Evolutionary conservation across 2,888 invertebrate species (phyloP).

Genomic region (Sinopyrophorus schimmeli): DNA sequence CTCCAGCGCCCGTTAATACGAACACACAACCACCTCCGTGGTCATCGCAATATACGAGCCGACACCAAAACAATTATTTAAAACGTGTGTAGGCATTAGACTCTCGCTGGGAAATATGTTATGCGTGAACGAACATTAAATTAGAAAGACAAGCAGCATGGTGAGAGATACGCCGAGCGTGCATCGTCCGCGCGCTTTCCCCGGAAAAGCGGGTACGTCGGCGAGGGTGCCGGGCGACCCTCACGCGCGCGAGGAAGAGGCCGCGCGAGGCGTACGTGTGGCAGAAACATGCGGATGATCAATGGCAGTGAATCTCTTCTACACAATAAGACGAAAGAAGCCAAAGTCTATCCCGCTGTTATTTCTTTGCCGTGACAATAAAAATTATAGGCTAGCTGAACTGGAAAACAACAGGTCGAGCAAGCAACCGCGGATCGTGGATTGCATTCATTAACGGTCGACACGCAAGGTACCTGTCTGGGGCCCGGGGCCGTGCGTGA

Average conservation of each 20-base stretch:
- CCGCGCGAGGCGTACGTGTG: slow-evolving; percentile 34
- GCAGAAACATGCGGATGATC: slow-evolving; percentile 45
- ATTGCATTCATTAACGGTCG: slow-evolving; percentile 63
- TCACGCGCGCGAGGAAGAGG: slow-evolving; percentile 17
- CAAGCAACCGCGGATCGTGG: slow-evolving; percentile 58
- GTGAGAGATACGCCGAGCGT: slow-evolving; percentile 44
- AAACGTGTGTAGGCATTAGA: slow-evolving; percentile 51
- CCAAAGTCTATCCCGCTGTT: slow-evolving; percentile 59
- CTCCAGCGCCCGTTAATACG: too few species aligned
- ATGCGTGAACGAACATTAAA: slow-evolving; percentile 52
- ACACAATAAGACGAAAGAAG: slow-evolving; percentile 48
- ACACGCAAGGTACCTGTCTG: slow-evolving; percentile 55
- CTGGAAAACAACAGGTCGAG: slow-evolving; percentile 64
- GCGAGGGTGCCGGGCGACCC: neutral
- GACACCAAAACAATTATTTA: slow-evolving; percentile 50
- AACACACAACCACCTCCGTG: too few species aligned
- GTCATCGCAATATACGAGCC: slow-evolving; percentile 37
- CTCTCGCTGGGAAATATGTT: slow-evolving; percentile 50
- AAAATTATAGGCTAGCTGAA: slow-evolving; percentile 65
- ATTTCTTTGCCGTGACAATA: slow-evolving; percentile 63
- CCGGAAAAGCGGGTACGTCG: slow-evolving; percentile 32
- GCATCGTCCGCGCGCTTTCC: slow-evolving; percentile 41
- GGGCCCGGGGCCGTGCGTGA: slow-evolving; percentile 41
- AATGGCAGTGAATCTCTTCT: slow-evolving; percentile 51
- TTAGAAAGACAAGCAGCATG: slow-evolving; percentile 51